phyloP scores from a whole-genome alignment of 1,140 invertebrate genomes.

The Telenomus remus region DNA sequence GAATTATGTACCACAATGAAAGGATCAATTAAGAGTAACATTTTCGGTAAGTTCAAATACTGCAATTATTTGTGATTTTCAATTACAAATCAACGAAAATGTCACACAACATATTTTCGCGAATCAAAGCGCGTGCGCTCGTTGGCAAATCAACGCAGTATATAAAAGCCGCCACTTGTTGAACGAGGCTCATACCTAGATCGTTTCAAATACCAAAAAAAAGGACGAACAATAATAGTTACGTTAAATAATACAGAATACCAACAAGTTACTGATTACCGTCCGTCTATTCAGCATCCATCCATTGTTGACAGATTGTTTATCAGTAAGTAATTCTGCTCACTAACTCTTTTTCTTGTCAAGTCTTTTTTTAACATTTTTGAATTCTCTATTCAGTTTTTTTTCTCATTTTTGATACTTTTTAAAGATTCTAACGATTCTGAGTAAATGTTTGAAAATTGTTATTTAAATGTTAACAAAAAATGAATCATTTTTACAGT shows the following conservation, averaged over 20 bases:
- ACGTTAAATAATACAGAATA: conserved; percentile 12
- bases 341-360: neutral
- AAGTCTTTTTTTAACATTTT: conserved; percentile 5
- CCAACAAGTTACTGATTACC: conserved; percentile 35
- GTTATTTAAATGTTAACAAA: too few species aligned
- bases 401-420: too few species aligned
- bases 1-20: too few species aligned
- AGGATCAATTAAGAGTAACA: too few species aligned
- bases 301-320: conserved; percentile 15
- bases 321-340: conserved; percentile 13
- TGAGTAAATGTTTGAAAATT: too few species aligned
- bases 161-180: conserved; percentile 76
- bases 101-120: neutral
- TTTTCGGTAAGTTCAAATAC: too few species aligned
- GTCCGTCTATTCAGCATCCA: conserved; percentile 49
- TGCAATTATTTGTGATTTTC: too few species aligned
- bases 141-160: conserved; percentile 58
- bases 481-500: too few species aligned
- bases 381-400: neutral
- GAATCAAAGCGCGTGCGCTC: conserved; percentile 62
- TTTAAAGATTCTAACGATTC: too few species aligned
- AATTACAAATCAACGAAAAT: too few species aligned
- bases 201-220: conserved; percentile 62
- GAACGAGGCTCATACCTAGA: conserved; percentile 70
- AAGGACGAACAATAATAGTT: conserved; percentile 8